Evolutionary conservation across 2,797 vertebrate species (phyloP).

Genomic region (Phataginus tricuspis): DNA sequence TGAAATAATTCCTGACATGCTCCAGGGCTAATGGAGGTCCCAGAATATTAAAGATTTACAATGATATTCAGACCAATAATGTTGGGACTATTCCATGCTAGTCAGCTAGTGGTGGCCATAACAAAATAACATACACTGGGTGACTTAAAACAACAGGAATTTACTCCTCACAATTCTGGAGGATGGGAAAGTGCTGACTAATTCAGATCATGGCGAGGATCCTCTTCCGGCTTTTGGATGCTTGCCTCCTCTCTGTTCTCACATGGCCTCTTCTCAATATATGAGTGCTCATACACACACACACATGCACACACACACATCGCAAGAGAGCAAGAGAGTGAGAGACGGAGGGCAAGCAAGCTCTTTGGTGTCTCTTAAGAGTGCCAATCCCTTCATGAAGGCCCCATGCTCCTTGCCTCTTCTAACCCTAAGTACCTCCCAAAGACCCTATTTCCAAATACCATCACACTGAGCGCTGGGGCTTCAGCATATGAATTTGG

Average conservation of each 20-base stretch:
- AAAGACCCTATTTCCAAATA: neutral
- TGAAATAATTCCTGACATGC: neutral
- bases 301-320: neutral
- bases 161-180: neutral
- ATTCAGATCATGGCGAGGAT: neutral
- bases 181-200: neutral
- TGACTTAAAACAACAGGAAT: neutral
- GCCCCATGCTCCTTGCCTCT: neutral
- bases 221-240: neutral
- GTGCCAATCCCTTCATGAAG: neutral
- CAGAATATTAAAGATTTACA: conserved; percentile 29
- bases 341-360: too few relatives aligned
- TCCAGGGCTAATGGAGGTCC: neutral
- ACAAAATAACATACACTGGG: neutral
- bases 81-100: neutral
- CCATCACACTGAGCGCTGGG: neutral
- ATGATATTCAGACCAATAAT: neutral
- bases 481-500: neutral
- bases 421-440: neutral
- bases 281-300: neutral
- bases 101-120: neutral
- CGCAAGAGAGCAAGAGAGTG: neutral
- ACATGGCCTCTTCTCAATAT: neutral
- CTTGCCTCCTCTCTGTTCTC: neutral
- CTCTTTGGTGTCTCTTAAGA: neutral